Conservation (phyloP, 2,797 vertebrate species). For the Sphenopsis melanotis region DNA sequence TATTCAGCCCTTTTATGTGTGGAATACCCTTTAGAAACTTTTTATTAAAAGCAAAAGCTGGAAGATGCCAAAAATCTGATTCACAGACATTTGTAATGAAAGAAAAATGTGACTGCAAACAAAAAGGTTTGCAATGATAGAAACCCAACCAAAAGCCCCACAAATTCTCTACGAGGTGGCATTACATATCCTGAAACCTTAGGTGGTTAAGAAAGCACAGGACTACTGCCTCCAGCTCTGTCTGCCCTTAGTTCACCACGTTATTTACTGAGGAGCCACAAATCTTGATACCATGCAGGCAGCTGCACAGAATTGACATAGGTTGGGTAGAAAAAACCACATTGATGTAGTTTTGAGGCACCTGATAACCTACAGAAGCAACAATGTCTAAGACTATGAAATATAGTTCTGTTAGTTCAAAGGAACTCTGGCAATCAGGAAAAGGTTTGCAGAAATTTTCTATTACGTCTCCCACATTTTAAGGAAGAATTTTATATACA, state of each 20-base stretch:
- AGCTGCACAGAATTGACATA: not conserved
- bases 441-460: not conserved
- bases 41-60: not conserved
- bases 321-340: not conserved
- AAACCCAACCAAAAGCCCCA: not conserved
- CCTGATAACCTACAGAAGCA: not conserved
- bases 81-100: not conserved
- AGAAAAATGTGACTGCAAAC: not conserved
- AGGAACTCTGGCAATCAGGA: not conserved
- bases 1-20: not conserved
- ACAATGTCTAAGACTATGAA: not conserved
- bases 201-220: not conserved
- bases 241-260: not conserved
- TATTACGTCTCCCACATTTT: not conserved
- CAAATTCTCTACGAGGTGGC: not conserved
- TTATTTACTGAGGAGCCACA: not conserved
- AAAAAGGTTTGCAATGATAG: not conserved
- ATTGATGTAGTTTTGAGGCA: not conserved
- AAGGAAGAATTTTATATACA: not conserved
- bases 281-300: not conserved
- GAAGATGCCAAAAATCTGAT: not conserved
- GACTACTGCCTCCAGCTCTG: not conserved
- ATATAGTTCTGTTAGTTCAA: not conserved
- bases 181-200: not conserved
- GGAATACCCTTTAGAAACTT: not conserved